Percentiles rank a stretch among this genome's conserved stretches.
These are phyloP conservation scores for Leistus spinibarbis DNA, from an alignment of 2,888 invertebrate species.

Conservation along the genomic window DNA sequence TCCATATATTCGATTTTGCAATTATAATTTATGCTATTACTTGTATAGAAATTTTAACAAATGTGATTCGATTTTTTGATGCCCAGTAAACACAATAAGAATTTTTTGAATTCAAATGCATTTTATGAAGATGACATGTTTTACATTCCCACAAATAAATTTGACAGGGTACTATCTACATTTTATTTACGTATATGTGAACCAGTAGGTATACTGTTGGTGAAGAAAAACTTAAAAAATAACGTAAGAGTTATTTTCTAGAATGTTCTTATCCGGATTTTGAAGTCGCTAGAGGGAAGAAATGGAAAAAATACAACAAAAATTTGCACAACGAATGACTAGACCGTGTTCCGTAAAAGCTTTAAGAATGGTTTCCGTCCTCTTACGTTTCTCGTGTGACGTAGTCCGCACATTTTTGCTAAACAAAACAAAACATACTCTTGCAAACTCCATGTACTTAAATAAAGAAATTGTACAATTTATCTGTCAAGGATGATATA, in stretches of 20 bases:
- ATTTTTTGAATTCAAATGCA: too few relatives aligned
- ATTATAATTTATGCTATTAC: too few relatives aligned
- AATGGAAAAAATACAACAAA: not conserved
- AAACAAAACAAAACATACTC: not conserved
- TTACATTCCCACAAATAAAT: too few relatives aligned
- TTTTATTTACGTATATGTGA: not conserved
- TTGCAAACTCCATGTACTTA: not conserved
- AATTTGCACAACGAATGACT: not conserved
- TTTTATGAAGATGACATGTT: not conserved
- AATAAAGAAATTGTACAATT: not conserved
- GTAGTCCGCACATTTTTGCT: not conserved
- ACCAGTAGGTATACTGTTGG: not conserved
- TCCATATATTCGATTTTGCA: too few relatives aligned
- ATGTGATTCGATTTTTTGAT: too few relatives aligned
- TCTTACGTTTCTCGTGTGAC: not conserved
- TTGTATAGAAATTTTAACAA: too few relatives aligned
- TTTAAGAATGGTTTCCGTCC: too few relatives aligned
- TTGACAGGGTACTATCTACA: too few relatives aligned
- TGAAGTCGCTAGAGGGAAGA: not conserved
- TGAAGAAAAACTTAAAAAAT: not conserved
- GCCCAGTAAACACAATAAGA: too few relatives aligned
- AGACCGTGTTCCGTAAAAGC: not conserved
- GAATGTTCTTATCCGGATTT: not conserved
- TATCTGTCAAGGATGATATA: not conserved
- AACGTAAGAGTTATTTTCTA: not conserved